Conservation (phyloP, 2,797 vertebrate genomes). For the Babyrousa celebensis region DNA sequence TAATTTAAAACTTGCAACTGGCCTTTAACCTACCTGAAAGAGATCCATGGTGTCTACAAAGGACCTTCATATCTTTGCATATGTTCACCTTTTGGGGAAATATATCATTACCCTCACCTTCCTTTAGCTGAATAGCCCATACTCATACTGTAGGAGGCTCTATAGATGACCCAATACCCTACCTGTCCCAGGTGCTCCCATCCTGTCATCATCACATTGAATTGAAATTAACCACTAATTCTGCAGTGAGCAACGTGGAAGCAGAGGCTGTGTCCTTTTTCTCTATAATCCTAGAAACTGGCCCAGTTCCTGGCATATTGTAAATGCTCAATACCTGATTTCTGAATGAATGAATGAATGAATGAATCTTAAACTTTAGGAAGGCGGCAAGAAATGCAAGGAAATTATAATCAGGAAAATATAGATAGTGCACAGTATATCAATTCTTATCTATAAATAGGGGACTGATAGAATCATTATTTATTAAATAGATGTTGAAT, state of each 20-base stretch:
- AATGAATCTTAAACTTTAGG: not conserved
- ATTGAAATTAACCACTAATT: not conserved
- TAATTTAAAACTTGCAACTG: constrained; percentile 12
- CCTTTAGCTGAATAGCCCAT: not conserved
- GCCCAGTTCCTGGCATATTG: not conserved
- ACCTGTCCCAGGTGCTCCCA: no score
- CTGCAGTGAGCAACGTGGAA: not conserved
- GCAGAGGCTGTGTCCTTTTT: not conserved
- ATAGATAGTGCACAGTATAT: not conserved
- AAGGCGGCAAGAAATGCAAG: not conserved
- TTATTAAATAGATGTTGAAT: not conserved
- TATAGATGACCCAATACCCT: not conserved
- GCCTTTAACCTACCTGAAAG: not conserved
- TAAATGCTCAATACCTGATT: not conserved
- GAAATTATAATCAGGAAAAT: constrained; percentile 35
- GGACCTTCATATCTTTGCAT: not conserved
- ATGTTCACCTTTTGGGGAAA: not conserved
- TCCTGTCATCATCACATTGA: not conserved
- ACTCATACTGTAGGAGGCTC: not conserved
- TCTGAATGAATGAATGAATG: not conserved
- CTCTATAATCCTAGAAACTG: not conserved
- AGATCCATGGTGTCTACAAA: not conserved
- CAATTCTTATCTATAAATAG: not conserved
- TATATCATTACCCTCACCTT: not conserved
- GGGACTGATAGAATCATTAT: not conserved